These are phyloP conservation scores for Enteromius unitaeniatus DNA, from an alignment of 2,797 vertebrate species.

Conservation along the genomic window DNA sequence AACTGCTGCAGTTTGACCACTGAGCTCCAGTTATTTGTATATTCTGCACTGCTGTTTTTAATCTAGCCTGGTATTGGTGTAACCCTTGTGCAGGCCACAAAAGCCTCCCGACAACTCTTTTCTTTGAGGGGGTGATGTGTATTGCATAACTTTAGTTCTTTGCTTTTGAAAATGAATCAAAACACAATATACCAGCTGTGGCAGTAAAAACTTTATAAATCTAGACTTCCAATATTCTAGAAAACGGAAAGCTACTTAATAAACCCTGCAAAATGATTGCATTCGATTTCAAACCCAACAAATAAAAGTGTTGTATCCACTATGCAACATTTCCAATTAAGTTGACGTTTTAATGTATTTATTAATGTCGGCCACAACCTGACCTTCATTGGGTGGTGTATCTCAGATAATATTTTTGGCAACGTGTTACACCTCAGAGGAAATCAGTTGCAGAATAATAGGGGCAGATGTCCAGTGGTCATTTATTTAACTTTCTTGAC, in stretches of 20 bases:
- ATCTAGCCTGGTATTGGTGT: constrained; percentile 33
- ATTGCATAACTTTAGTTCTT: constrained; percentile 19
- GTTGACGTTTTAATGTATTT: neutral
- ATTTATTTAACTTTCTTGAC: constrained; percentile 45
- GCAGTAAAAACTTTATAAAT: neutral
- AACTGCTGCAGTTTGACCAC: constrained; percentile 10
- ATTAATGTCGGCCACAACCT: constrained; percentile 1
- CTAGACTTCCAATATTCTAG: neutral
- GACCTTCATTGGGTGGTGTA: constrained; percentile 6
- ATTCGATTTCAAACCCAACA: neutral
- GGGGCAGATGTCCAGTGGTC: constrained; percentile 32
- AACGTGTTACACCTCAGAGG: neutral
- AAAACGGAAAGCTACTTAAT: neutral
- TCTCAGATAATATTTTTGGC: constrained; percentile 29
- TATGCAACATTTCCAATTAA: neutral
- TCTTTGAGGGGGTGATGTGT: constrained; percentile 7
- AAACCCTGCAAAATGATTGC: neutral
- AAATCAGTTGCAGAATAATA: constrained; percentile 41
- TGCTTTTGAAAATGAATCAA: constrained; percentile 5
- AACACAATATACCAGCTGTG: neutral
- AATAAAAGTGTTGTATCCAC: neutral
- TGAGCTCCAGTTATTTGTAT: constrained; percentile 53
- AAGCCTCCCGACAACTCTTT: neutral
- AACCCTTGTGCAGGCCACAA: constrained; percentile 29
- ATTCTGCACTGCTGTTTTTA: constrained; percentile 37